Evolutionary conservation across 1,140 invertebrate species (phyloP).

Genomic region (Armadillidium nasatum): DNA sequence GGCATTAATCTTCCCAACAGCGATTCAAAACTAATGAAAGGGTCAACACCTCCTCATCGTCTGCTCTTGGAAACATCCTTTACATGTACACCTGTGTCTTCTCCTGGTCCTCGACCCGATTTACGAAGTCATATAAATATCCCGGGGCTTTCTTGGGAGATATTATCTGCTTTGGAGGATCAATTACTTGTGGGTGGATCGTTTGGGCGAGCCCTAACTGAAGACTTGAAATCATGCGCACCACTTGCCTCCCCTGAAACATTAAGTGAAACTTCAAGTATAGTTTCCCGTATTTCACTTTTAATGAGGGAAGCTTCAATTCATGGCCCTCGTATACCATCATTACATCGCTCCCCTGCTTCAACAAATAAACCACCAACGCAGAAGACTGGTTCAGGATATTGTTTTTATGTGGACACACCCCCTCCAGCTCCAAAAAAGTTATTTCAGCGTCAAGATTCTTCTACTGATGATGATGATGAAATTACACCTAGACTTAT

Average conservation of each 20-base stretch:
- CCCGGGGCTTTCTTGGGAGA: constrained; percentile 47
- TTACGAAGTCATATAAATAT: constrained; percentile 43
- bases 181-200: constrained; percentile 38
- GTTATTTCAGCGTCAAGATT: constrained; percentile 28
- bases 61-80: constrained; percentile 45
- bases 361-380: constrained; percentile 29
- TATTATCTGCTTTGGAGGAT: constrained; percentile 46
- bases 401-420: constrained; percentile 43
- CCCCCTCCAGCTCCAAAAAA: constrained; percentile 28
- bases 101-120: constrained; percentile 44
- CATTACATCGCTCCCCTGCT: constrained; percentile 34
- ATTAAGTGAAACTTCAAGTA: constrained; percentile 67
- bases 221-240: constrained; percentile 52
- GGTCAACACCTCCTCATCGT: constrained; percentile 44
- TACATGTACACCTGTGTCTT: constrained; percentile 45
- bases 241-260: constrained; percentile 81
- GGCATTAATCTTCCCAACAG: constrained; percentile 35
- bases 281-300: constrained; percentile 48
- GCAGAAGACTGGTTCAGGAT: constrained; percentile 32
- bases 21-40: background rate
- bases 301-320: constrained; percentile 35
- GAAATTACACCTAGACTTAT: constrained; percentile 26
- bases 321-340: constrained; percentile 43
- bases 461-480: constrained; percentile 38
- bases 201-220: constrained; percentile 31